Percentiles rank a stretch among this genome's conserved stretches.
Conservation (phyloP, 2,888 invertebrate species). For the Zhengitettix transpicula region DNA sequence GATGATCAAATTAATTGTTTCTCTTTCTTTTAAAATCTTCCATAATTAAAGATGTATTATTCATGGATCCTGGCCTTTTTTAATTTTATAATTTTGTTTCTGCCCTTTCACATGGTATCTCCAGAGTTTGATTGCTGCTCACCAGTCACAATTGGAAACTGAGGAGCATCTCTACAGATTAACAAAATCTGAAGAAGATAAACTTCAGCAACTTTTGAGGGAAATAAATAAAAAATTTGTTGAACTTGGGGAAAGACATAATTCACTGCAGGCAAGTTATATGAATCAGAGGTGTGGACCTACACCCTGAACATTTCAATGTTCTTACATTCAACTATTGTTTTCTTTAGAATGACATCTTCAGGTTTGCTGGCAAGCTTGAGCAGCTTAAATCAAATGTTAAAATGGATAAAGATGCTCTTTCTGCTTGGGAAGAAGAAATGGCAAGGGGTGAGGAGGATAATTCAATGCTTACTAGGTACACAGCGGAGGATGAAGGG, state of each 20-base stretch:
- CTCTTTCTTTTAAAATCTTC: too few species aligned
- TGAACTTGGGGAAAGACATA: not conserved
- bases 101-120: not conserved
- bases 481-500: conserved; percentile 51
- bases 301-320: not conserved
- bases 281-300: not conserved
- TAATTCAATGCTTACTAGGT: conserved; percentile 53
- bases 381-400: conserved; percentile 46
- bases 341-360: conserved; percentile 6
- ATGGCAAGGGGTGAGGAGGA: conserved; percentile 35
- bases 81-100: too few species aligned
- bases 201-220: not conserved
- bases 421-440: conserved; percentile 55
- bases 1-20: too few species aligned
- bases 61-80: too few species aligned
- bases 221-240: not conserved
- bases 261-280: not conserved
- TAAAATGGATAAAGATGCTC: conserved; percentile 47
- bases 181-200: not conserved
- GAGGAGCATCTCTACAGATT: not conserved
- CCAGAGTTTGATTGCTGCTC: not conserved
- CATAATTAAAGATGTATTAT: too few species aligned
- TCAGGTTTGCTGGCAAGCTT: conserved; percentile 30
- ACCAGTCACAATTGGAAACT: not conserved
- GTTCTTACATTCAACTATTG: not conserved